These are phyloP conservation scores for Drosophila rellima DNA, from an alignment of 2,888 invertebrate species.

Conservation along the genomic window DNA sequence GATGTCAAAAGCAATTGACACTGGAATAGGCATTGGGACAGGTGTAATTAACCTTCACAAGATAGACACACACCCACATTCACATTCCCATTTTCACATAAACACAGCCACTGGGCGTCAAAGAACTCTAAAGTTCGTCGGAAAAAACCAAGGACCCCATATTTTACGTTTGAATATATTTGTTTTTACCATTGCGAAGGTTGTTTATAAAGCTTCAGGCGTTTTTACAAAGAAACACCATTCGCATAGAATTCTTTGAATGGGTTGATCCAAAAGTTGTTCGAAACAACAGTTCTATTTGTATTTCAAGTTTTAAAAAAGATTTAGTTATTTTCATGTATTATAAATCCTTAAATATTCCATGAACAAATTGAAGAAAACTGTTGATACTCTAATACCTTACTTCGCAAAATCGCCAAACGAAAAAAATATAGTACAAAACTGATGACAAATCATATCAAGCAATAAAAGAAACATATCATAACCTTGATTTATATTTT, in stretches of 20 bases:
- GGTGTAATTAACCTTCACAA: conserved; percentile 72
- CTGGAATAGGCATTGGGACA: conserved; percentile 54
- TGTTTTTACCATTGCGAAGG: conserved; percentile 61
- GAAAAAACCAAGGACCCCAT: conserved; percentile 50
- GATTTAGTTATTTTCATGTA: not conserved
- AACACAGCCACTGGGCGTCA: conserved; percentile 36
- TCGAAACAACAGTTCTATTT: not conserved
- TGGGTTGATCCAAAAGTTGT: conserved; percentile 47
- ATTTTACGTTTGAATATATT: conserved; percentile 61
- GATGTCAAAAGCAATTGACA: conserved; percentile 68
- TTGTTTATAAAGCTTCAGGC: conserved; percentile 37
- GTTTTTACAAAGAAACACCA: conserved; percentile 25
- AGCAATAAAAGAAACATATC: conserved; percentile 34
- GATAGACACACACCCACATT: conserved; percentile 8
- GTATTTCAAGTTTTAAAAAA: not conserved
- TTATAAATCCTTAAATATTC: not conserved
- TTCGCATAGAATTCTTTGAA: conserved; percentile 18
- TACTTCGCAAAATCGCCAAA: not conserved
- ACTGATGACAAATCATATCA: conserved; percentile 50
- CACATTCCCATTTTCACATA: not conserved
- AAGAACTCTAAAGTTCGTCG: conserved; percentile 66
- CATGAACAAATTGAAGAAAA: not conserved
- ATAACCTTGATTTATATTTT: conserved; percentile 70
- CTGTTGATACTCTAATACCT: not conserved
- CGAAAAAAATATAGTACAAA: not conserved